phyloP scores from a whole-genome alignment of 2,888 invertebrate genomes.

The Oscheius sp. region DNA sequence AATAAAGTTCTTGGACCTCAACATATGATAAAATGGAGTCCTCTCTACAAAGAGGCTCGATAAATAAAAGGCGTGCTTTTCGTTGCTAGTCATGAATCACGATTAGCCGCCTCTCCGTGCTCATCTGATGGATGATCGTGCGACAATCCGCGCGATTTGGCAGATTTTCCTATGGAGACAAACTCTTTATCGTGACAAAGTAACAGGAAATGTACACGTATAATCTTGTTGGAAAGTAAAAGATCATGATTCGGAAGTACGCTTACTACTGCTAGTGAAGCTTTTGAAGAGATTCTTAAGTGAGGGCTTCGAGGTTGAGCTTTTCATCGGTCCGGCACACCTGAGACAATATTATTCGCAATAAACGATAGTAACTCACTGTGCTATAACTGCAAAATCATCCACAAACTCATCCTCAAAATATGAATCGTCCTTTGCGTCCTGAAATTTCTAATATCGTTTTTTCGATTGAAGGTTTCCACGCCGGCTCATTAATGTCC shows the following conservation, averaged over 20 bases:
- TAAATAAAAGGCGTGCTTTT: conserved; percentile 11
- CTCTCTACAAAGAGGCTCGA: conserved; percentile 11
- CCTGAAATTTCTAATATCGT: conserved; percentile 17
- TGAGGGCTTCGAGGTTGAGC: conserved; percentile 60
- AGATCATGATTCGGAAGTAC: conserved; percentile 2
- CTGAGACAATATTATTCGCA: conserved; percentile 39
- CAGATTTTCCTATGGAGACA: neutral
- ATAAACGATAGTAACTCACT: conserved; percentile 48
- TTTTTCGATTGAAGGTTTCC: neutral
- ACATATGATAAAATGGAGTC: neutral
- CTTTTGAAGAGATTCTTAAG: conserved; percentile 63
- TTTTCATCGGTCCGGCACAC: conserved; percentile 56
- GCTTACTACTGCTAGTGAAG: conserved; percentile 45
- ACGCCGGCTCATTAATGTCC: neutral
- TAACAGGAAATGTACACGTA: conserved; percentile 10
- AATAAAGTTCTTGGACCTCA: neutral
- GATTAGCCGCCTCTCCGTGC: conserved; percentile 26
- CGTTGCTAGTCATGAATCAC: conserved; percentile 30
- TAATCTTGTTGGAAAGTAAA: neutral
- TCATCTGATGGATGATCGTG: conserved; percentile 36
- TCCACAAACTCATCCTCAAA: conserved; percentile 63
- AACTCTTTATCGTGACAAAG: neutral
- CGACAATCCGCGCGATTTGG: conserved; percentile 12
- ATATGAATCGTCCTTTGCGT: conserved; percentile 35
- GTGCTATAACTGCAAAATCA: conserved; percentile 69